Conservation (phyloP, 2,888 invertebrate genomes). For the Tetanocera ferruginea region DNA sequence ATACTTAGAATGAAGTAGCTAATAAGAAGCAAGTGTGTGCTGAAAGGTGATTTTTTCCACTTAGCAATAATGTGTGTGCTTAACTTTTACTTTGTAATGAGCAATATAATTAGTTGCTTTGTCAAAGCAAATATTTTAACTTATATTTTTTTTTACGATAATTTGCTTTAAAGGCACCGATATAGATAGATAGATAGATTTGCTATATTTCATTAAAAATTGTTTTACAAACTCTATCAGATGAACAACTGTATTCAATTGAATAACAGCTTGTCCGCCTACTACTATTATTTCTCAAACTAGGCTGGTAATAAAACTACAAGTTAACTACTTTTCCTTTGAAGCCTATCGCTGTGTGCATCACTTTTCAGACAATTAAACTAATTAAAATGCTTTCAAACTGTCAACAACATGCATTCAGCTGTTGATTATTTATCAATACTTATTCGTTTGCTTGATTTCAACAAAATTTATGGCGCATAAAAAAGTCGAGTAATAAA, state of each 20-base stretch:
- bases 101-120: neutral
- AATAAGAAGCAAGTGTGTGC: neutral
- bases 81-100: neutral
- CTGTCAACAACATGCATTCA: neutral
- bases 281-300: neutral
- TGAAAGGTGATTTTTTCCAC: neutral
- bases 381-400: slow-evolving; percentile 10
- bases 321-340: neutral
- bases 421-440: no score
- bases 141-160: neutral
- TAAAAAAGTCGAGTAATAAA: no score
- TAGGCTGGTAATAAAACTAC: neutral
- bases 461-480: no score
- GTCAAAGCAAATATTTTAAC: neutral
- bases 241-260: neutral
- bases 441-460: no score
- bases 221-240: neutral
- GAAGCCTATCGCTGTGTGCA: neutral
- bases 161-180: no score
- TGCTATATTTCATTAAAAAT: no score
- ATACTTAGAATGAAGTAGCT: neutral
- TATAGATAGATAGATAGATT: no score
- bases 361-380: neutral
- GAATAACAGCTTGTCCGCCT: neutral
- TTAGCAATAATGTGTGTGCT: neutral